Conservation (phyloP, 2,113 vertebrate genomes). For the Elaphurus davidianus region DNA sequence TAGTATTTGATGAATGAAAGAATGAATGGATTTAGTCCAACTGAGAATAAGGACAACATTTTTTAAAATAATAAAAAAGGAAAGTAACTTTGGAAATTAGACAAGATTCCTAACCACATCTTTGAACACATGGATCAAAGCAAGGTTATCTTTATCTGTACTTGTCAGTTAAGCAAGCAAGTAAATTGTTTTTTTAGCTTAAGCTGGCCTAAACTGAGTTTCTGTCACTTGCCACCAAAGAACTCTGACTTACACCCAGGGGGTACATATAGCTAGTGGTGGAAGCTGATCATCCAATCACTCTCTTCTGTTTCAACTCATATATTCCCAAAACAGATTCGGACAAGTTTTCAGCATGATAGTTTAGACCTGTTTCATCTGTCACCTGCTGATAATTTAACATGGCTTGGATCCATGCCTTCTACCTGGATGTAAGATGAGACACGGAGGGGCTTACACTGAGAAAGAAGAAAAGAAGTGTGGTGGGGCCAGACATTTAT, state of each 20-base stretch:
- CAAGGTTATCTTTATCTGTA: not conserved
- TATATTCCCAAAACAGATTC: not conserved
- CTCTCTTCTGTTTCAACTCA: not conserved
- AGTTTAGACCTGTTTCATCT: not conserved
- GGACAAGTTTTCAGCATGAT: not conserved
- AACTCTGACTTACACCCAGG: not conserved
- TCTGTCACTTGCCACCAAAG: not conserved
- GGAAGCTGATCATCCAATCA: fast-evolving
- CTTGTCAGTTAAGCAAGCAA: not conserved
- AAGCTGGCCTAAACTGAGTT: not conserved
- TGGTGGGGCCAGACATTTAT: fast-evolving
- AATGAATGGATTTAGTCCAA: not conserved
- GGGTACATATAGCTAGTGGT: not conserved
- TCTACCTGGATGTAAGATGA: not conserved
- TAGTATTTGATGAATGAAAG: not conserved
- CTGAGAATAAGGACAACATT: not conserved
- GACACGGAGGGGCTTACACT: not conserved
- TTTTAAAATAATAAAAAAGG: not conserved
- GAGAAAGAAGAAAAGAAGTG: not conserved
- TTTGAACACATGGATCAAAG: not conserved
- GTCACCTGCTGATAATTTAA: not conserved
- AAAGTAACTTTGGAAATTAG: not conserved
- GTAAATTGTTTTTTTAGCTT: not conserved
- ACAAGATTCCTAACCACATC: not conserved
- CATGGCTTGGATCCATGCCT: not conserved